Percentiles rank a stretch among this genome's conserved stretches.
These are phyloP conservation scores for Falco concolor DNA, from an alignment of 2,797 vertebrate species.

Conservation along the genomic window DNA sequence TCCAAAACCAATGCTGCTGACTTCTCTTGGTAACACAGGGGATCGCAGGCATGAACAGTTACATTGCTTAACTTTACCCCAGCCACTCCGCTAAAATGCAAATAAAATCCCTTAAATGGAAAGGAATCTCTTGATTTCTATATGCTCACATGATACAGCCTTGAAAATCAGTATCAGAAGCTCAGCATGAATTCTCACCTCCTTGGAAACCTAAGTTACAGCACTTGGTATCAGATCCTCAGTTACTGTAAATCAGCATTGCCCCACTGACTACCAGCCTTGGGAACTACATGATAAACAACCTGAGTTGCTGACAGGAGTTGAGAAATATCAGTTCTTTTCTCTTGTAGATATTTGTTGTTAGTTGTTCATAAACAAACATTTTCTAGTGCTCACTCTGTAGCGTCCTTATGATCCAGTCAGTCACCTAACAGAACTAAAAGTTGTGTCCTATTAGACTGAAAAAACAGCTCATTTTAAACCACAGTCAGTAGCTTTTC, in stretches of 20 bases:
- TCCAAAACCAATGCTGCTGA: neutral
- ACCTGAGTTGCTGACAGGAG: fast-evolving
- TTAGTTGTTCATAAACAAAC: neutral
- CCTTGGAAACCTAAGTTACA: neutral
- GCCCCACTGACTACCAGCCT: neutral
- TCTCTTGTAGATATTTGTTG: neutral
- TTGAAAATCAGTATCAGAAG: neutral
- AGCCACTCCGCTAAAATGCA: neutral
- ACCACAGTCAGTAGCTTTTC: neutral
- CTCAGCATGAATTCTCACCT: neutral
- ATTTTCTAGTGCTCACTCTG: neutral
- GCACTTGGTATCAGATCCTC: neutral
- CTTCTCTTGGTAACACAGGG: neutral
- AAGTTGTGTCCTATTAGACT: neutral
- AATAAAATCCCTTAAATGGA: neutral
- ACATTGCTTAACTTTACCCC: neutral
- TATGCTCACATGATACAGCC: neutral
- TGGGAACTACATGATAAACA: neutral
- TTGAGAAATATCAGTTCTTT: neutral
- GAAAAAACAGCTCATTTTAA: neutral
- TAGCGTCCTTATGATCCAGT: neutral
- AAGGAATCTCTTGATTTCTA: neutral
- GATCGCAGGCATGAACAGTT: neutral
- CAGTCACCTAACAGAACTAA: neutral
- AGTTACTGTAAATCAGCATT: neutral